Conservation (phyloP, 2,113 vertebrate species). For the Cavia aperea region DNA sequence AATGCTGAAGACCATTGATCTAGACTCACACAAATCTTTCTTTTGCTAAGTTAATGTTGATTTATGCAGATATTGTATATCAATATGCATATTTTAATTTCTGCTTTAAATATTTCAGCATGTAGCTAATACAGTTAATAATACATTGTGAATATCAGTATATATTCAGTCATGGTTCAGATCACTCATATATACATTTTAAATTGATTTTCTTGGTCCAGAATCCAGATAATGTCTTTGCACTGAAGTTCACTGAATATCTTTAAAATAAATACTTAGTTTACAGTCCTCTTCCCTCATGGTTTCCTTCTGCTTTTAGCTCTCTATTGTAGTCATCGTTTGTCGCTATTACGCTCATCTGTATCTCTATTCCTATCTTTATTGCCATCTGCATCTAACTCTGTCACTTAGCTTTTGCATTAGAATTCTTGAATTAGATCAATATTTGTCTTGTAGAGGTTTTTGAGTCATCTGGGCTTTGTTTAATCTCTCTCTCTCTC, state of each 20-base stretch:
- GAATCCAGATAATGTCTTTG: not conserved
- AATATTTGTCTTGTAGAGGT: not conserved
- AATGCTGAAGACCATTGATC: not conserved
- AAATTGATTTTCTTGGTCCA: not conserved
- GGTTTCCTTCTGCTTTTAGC: not conserved
- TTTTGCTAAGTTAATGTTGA: not conserved
- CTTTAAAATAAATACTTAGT: not conserved
- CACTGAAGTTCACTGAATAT: not conserved
- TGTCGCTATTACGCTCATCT: not conserved
- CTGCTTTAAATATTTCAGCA: not conserved
- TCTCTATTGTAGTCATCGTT: not conserved
- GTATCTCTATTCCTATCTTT: not conserved
- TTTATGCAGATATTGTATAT: not conserved
- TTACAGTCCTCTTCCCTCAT: not conserved
- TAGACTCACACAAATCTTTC: not conserved
- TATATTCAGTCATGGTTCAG: not conserved
- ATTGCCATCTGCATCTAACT: not conserved
- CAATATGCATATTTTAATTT: not conserved
- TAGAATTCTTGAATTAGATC: not conserved
- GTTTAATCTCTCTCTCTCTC: not conserved
- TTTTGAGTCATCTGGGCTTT: not conserved
- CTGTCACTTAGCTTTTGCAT: not conserved
- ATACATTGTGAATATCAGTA: not conserved
- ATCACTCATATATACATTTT: not conserved
- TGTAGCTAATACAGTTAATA: not conserved